A percentile compares a stretch with the other conserved stretches of the same genome.
phyloP scores from a whole-genome alignment of 2,888 invertebrate genomes.

The Protodeltote pygarga region DNA sequence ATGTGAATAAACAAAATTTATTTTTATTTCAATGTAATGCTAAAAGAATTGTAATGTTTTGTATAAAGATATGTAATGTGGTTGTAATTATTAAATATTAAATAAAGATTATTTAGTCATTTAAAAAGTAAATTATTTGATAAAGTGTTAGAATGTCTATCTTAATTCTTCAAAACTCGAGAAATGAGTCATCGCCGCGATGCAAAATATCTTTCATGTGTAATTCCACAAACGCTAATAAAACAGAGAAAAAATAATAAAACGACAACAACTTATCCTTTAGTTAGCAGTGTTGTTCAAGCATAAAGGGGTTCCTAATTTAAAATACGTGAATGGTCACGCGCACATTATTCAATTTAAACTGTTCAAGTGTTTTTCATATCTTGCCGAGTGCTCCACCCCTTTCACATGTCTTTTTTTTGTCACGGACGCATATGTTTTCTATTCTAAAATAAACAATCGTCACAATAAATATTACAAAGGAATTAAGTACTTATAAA shows the following conservation, averaged over 20 bases:
- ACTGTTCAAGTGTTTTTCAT: conserved; percentile 68
- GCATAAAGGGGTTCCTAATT: conserved; percentile 30
- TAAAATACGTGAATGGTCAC: conserved; percentile 64
- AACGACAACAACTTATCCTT: conserved; percentile 53
- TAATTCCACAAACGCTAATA: too few relatives aligned
- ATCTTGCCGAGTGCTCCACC: conserved; percentile 45
- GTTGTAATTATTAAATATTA: too few relatives aligned
- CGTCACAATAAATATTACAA: conserved; percentile 51
- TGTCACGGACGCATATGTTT: conserved; percentile 69
- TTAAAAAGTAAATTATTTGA: too few relatives aligned
- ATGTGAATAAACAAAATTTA: too few relatives aligned
- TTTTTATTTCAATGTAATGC: too few relatives aligned
- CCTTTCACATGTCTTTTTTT: conserved; percentile 52
- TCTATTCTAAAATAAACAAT: conserved; percentile 69
- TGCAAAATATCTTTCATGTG: too few relatives aligned
- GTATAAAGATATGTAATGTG: too few relatives aligned
- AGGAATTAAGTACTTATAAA: conserved; percentile 63
- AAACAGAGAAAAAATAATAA: conserved; percentile 4
- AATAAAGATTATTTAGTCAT: too few relatives aligned
- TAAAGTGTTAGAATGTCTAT: too few relatives aligned
- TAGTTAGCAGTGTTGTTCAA: conserved; percentile 26
- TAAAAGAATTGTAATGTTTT: too few relatives aligned
- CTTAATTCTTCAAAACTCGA: too few relatives aligned
- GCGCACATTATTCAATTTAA: conserved; percentile 67
- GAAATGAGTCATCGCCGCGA: too few relatives aligned